Evolutionary conservation across 1,140 invertebrate genomes (phyloP), one percentile per base, ranked within the genome.

Genomic region (Lordiphosa mommai): DNA sequence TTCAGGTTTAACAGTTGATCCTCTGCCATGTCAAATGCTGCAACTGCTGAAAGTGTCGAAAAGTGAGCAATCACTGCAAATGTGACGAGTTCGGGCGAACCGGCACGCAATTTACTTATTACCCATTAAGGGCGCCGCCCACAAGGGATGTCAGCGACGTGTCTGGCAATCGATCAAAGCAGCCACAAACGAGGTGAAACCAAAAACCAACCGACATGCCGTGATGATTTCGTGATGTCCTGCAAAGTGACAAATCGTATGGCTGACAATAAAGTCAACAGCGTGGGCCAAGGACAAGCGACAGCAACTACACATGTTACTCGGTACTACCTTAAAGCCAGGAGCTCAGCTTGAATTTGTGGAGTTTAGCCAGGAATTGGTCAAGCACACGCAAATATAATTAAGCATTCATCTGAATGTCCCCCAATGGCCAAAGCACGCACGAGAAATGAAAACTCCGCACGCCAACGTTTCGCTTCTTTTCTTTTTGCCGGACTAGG

Each of bases 101-200:
- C 60, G 72, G 74, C 77, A 84, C 77, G 79, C 77, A 72, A 84
- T 84, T 82, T 84, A 84, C 77, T 84, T 84, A 84, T 84, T 84
- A 84, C 72, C 77, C 72, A 84, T 77, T 84, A 84, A 84, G 80
- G 77, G 49, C 33, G 5, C 6, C 47, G 9, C 7, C 4, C 32
- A 13, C 36, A 13, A 2, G 16, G 20, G 10, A 29, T 37, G 56
- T 50, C 47, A 43, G 23, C 46, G 41, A 33, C 33, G 70, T 61
- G 66, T 41, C 56, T 63, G 59, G 57, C 58, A 72, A 84, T 84
- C 72, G 79, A 77, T 84, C 79, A 76, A 76, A 65, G 64, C 51
- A 53, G 37, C 37, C 23, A 23, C 34, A 29, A 27, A 61, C 34
- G 34, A 72, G 52, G 43, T 60, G 61, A 49, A 34, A 52, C 41